A percentile compares a stretch with the other conserved stretches of the same genome.
phyloP scores from a whole-genome alignment of 1,140 invertebrate genomes.

The Scaptomyza montana region DNA sequence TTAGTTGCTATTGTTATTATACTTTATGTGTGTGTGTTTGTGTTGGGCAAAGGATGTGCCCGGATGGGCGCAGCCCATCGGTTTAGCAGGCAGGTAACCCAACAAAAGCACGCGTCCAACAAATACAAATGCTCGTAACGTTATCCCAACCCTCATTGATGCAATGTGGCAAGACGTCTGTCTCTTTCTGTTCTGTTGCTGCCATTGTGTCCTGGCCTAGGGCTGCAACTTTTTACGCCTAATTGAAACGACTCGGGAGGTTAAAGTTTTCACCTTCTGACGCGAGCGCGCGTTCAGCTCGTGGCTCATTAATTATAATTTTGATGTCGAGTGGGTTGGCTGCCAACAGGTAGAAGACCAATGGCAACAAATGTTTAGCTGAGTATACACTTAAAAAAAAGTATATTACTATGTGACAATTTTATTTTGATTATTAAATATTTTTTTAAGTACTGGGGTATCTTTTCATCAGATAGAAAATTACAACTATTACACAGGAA shows the following conservation, averaged over 20 bases:
- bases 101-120: slow-evolving; percentile 38
- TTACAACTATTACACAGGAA: no score
- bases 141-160: slow-evolving; percentile 58
- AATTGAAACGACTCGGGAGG: slow-evolving; percentile 70
- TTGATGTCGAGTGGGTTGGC: slow-evolving; percentile 62
- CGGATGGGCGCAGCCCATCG: slow-evolving; percentile 68
- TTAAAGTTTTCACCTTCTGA: slow-evolving; percentile 71
- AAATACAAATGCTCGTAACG: slow-evolving; percentile 17
- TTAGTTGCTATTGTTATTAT: slow-evolving; percentile 17
- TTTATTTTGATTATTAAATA: no score
- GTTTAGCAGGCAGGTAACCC: slow-evolving; percentile 44
- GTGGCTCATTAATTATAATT: slow-evolving; percentile 78
- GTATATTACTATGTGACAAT: no score
- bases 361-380: background rate
- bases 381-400: slow-evolving; percentile 3
- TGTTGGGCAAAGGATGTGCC: slow-evolving; percentile 72
- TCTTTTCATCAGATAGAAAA: no score
- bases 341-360: slow-evolving; percentile 61
- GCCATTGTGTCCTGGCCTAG: slow-evolving; percentile 15
- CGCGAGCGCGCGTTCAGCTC: slow-evolving; percentile 60
- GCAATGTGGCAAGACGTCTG: slow-evolving; percentile 4
- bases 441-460: no score
- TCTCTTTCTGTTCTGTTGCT: background rate
- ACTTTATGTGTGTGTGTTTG: no score
- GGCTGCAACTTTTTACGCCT: slow-evolving; percentile 69